Evolutionary conservation across 1,140 invertebrate species (phyloP).

Genomic region (Drosophila punjabiensis): DNA sequence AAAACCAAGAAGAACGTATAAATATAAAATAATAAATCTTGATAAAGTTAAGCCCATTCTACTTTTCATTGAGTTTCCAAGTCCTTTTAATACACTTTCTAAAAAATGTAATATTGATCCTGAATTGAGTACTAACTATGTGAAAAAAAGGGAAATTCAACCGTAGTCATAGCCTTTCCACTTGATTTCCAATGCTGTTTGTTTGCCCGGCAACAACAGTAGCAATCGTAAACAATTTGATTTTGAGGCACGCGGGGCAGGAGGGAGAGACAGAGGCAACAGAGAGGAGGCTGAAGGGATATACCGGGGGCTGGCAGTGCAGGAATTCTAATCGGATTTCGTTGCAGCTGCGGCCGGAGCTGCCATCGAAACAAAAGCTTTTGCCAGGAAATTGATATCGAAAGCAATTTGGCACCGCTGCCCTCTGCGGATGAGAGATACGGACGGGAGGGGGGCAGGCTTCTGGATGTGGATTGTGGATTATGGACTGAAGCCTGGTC

Average conservation of each 20-base stretch:
- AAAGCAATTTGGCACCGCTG: conserved; percentile 73
- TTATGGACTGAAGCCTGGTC: conserved; percentile 8
- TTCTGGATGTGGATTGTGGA: conserved; percentile 4
- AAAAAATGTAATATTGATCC: not conserved
- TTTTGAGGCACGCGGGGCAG: conserved; percentile 38
- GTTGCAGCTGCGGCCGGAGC: conserved; percentile 73
- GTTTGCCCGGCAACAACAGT: conserved; percentile 50
- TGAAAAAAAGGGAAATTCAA: not conserved
- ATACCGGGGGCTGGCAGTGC: conserved; percentile 8
- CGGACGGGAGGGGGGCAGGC: not conserved
- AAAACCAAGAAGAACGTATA: no score
- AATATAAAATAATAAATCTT: no score
- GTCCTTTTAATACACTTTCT: not conserved
- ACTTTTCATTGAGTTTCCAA: not conserved
- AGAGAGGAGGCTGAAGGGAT: not conserved
- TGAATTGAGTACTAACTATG: not conserved
- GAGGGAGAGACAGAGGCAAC: not conserved
- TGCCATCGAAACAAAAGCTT: conserved; percentile 62
- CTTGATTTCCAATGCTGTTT: conserved; percentile 13
- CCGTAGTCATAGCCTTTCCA: not conserved
- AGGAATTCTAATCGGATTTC: conserved; percentile 78
- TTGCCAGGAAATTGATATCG: conserved; percentile 81
- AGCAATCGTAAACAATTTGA: conserved; percentile 76
- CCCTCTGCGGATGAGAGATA: conserved; percentile 49
- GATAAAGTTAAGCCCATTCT: not conserved